Evolutionary conservation across 2,113 vertebrate genomes (phyloP).

Genomic region (Dryoscopus gambensis): DNA sequence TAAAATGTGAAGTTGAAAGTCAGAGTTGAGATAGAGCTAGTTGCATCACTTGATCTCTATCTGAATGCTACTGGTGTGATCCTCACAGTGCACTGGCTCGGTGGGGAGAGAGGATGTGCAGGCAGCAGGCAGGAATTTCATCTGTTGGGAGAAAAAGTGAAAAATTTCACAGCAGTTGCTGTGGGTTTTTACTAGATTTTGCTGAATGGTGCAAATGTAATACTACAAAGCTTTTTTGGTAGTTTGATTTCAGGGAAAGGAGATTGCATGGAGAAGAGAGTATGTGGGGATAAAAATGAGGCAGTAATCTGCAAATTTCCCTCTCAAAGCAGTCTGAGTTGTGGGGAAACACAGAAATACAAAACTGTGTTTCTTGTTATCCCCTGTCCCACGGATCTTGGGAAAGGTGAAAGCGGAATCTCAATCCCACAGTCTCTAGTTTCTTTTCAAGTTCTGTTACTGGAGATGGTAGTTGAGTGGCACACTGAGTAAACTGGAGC

Average conservation of each 20-base stretch:
- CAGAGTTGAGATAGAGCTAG: constrained; percentile 45
- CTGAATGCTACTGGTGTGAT: constrained; percentile 32
- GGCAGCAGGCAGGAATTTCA: constrained; percentile 52
- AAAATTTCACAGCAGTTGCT: constrained; percentile 51
- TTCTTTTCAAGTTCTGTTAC: background rate
- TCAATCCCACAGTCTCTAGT: background rate
- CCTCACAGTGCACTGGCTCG: constrained; percentile 37
- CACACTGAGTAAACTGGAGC: background rate
- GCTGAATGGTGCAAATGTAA: constrained; percentile 20
- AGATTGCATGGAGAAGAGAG: background rate
- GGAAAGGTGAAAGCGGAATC: background rate
- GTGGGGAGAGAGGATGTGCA: constrained; percentile 7
- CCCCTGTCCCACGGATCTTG: background rate
- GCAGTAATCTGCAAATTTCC: background rate
- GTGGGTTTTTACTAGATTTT: background rate
- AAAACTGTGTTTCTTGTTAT: background rate
- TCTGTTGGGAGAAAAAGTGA: background rate
- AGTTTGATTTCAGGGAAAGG: background rate
- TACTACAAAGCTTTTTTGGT: background rate
- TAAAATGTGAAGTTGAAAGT: constrained; percentile 61
- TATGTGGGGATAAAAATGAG: background rate
- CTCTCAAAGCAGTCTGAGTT: background rate
- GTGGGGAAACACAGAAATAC: background rate
- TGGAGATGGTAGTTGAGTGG: background rate
- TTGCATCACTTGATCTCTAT: constrained; percentile 61